Conservation (phyloP, 2,797 vertebrate genomes). For the Mycteria americana region DNA sequence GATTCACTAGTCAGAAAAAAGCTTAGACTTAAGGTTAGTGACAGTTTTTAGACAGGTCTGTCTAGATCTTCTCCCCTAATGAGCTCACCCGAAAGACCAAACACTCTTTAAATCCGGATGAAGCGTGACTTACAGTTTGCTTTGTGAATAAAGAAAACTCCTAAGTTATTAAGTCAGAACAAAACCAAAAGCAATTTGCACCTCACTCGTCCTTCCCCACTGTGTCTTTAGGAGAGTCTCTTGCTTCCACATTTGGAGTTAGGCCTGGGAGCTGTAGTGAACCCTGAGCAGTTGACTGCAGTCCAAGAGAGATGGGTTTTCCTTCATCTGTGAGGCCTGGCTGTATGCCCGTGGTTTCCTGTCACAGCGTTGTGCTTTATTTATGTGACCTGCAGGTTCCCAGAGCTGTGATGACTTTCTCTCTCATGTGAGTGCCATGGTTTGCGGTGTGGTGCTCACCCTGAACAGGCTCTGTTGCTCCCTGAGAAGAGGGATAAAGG, state of each 20-base stretch:
- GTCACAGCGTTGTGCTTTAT: not conserved
- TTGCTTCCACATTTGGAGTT: not conserved
- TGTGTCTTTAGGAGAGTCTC: not conserved
- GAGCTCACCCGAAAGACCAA: not conserved
- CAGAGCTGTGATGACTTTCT: not conserved
- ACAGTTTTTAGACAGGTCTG: not conserved
- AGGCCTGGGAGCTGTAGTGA: not conserved
- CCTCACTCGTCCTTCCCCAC: not conserved
- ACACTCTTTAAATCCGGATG: not conserved
- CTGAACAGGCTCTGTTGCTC: not conserved
- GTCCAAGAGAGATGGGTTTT: not conserved
- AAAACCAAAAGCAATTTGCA: not conserved
- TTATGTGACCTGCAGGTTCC: not conserved
- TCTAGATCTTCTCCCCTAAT: not conserved
- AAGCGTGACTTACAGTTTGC: not conserved
- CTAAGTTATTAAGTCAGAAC: not conserved
- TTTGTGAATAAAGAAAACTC: not conserved
- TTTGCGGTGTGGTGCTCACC: not conserved
- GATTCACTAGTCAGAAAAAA: not conserved
- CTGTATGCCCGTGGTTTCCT: not conserved
- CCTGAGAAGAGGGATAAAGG: not conserved
- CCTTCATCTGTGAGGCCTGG: not conserved
- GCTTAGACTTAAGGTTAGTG: not conserved
- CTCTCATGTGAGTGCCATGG: not conserved
- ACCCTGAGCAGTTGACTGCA: not conserved